phyloP scores from a whole-genome alignment of 2,113 vertebrate genomes.

The Ptyas mucosa region DNA sequence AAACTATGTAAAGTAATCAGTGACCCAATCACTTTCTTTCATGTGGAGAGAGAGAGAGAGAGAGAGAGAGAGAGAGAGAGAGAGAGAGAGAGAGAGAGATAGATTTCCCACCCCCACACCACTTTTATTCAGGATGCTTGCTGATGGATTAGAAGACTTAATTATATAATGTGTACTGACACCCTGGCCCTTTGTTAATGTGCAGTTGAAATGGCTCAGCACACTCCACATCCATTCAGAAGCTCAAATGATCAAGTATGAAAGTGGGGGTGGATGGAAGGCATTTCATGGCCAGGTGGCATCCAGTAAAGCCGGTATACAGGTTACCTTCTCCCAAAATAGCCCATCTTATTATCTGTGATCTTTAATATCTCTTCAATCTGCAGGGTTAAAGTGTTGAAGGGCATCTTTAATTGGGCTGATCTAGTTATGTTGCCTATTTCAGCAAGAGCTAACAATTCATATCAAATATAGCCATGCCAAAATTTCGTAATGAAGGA shows the following conservation, averaged over 20 bases:
- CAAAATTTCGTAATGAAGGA: not conserved
- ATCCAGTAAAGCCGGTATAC: not conserved
- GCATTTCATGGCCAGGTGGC: not conserved
- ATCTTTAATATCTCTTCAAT: not conserved
- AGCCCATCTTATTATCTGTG: not conserved
- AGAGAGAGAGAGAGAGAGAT: not conserved
- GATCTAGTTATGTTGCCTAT: not conserved
- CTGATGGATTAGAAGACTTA: not conserved
- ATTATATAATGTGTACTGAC: not conserved
- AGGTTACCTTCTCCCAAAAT: not conserved
- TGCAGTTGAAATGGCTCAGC: not conserved
- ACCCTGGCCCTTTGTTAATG: not conserved
- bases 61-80: not conserved
- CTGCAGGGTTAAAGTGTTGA: not conserved
- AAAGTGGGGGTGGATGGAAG: not conserved
- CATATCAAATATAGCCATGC: not conserved
- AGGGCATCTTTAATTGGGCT: not conserved
- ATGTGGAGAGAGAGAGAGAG: not conserved
- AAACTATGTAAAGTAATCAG: not conserved
- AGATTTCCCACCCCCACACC: too few relatives aligned
- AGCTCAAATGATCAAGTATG: not conserved
- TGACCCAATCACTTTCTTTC: not conserved
- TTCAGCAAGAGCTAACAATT: not conserved
- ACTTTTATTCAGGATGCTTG: not conserved
- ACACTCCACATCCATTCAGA: not conserved